Base-by-base conservation (phyloP, 1,140 invertebrate genomes). In the Cephus cinctus region DNA sequence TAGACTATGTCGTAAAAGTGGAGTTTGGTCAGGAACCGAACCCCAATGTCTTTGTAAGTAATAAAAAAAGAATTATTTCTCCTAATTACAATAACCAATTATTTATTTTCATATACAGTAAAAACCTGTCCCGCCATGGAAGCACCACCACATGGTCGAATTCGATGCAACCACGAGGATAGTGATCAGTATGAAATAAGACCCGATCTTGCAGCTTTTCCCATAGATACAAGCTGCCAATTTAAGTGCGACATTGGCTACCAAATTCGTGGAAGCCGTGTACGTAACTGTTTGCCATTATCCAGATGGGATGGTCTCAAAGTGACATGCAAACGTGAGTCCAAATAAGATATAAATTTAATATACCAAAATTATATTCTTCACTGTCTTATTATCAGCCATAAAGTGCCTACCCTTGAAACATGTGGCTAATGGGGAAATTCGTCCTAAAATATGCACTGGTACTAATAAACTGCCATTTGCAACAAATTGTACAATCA, bases 281-380 rank as follows among this genome's bases (percentile, higher is more conserved):
- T 79, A 50, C 65, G 86, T 16, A 83, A 80, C 14, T 89, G 86
- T 60, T 66, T 89, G 16, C 85, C 86, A 1, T 76, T 87, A 14
- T 80, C 84, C 1, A 76, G 80, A 44, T 89, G 86, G 86, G 83
- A 85, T 49, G 86, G 86, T 2, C 71, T 87, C 2, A 79, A 80
- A 36, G 81, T 82, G 0, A 75, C 80, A 27, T 88, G 86, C 57
- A 83, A 83, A 78, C 80, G 86, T 87, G 75, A 75, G 69, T 59
- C 9, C 35, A 19, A 34, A 2, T 42, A 20, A 11, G 31, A 27
- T 6, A 27, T 30, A 48, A 43, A 14, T 23, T 39, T 51, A 20
- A 31, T 45, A 39, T 39, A 16, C 43, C 43, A 39, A 43, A 6
- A 14, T 41, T 25, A 35, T 56, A 11, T 40, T 45, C 43, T 3